phyloP scores from a whole-genome alignment of 2,797 vertebrate species.

The Alcedo atthis region DNA sequence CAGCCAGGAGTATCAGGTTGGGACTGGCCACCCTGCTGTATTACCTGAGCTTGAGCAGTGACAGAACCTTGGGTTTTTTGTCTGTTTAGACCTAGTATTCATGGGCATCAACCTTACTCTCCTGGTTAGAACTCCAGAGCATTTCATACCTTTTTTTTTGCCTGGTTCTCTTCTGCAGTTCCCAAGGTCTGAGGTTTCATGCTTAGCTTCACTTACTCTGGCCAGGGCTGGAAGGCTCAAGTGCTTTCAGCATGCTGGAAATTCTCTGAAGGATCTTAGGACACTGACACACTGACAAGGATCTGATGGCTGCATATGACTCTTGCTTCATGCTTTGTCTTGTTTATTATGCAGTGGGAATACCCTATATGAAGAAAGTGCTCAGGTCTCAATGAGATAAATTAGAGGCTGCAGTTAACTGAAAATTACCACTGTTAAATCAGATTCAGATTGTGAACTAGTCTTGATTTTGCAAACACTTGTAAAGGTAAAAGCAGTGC shows the following conservation, averaged over 20 bases:
- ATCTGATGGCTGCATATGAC: neutral
- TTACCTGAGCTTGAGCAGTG: neutral
- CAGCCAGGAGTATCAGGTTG: neutral
- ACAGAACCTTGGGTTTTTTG: neutral
- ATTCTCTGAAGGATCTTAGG: neutral
- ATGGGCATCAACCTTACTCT: neutral
- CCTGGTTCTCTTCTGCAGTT: neutral
- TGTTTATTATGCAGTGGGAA: neutral
- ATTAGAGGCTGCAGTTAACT: neutral
- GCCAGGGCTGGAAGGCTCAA: neutral
- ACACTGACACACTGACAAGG: neutral
- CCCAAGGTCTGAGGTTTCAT: neutral
- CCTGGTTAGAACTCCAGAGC: neutral
- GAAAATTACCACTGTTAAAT: neutral
- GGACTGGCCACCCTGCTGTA: rapidly evolving
- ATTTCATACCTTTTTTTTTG: neutral
- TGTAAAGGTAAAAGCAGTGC: neutral
- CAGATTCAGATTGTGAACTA: neutral
- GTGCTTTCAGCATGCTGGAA: neutral
- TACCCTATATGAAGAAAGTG: neutral
- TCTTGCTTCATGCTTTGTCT: neutral
- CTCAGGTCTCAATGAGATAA: neutral
- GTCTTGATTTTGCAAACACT: neutral
- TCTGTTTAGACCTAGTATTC: neutral
- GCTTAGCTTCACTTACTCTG: neutral